phyloP scores from a whole-genome alignment of 2,113 vertebrate species.

The Myotis yumanensis region DNA sequence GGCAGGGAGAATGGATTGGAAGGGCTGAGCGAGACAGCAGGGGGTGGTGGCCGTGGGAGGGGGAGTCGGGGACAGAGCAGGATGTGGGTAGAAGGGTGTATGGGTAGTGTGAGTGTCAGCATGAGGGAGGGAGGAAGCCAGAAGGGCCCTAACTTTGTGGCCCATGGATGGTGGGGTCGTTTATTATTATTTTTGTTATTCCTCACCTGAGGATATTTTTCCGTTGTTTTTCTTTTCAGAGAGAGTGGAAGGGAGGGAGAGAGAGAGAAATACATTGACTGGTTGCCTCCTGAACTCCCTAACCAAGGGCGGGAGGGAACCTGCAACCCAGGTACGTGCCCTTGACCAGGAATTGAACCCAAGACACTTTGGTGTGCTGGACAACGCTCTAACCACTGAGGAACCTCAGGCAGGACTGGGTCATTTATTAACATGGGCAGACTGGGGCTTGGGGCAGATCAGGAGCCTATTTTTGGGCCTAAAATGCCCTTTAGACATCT shows the following conservation, averaged over 20 bases:
- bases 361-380: too few species aligned
- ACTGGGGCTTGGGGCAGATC: neutral
- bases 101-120: neutral
- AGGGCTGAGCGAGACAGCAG: neutral
- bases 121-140: neutral
- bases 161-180: neutral
- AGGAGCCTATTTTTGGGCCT: neutral
- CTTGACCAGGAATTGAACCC: too few species aligned
- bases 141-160: too few species aligned
- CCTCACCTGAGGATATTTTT: too few species aligned
- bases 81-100: neutral
- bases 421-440: neutral
- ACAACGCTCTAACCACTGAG: too few species aligned
- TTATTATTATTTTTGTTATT: neutral
- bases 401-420: too few species aligned
- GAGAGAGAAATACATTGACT: too few species aligned
- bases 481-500: neutral
- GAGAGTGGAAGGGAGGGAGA: too few species aligned
- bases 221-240: too few species aligned
- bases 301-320: too few species aligned
- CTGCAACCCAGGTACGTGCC: too few species aligned
- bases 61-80: neutral
- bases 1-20: neutral
- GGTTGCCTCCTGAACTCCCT: too few species aligned
- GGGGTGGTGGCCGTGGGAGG: neutral